Percentiles rank a stretch among this genome's conserved stretches.
These are phyloP conservation scores for Anguilla japonica DNA, from an alignment of 2,113 vertebrate species.

Conservation along the genomic window DNA sequence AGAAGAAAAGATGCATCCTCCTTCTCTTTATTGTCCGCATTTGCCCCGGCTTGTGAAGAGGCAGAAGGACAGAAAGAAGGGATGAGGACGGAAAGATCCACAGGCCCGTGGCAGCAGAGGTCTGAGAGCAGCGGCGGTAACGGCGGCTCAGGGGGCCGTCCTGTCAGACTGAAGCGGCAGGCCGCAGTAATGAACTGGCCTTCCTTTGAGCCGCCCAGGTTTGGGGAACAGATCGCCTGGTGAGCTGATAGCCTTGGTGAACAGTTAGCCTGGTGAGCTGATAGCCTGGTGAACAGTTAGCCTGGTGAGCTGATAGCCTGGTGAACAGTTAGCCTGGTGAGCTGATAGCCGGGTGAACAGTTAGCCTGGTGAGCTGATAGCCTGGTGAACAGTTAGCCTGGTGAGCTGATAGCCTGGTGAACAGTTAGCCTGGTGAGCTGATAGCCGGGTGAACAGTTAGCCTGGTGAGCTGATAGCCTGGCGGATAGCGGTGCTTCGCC, in stretches of 20 bases:
- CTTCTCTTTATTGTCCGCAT: neutral
- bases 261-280: too few species aligned
- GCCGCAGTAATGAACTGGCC: neutral
- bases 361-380: too few species aligned
- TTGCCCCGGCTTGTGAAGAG: neutral
- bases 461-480: too few species aligned
- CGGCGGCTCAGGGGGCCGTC: neutral
- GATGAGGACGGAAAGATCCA: neutral
- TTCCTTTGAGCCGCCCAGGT: neutral
- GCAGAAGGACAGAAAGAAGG: neutral
- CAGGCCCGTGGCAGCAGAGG: neutral
- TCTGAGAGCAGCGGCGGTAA: neutral
- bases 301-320: too few species aligned
- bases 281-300: too few species aligned
- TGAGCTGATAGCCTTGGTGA: too few species aligned
- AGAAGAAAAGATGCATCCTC: neutral
- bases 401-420: too few species aligned
- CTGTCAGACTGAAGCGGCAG: neutral
- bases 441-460: too few species aligned
- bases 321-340: too few species aligned
- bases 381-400: too few species aligned
- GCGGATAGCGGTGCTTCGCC: neutral
- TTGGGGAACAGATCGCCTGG: neutral
- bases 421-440: neutral
- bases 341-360: too few species aligned